Conservation (phyloP, 2,113 vertebrate genomes). For the Pteropus alecto region DNA sequence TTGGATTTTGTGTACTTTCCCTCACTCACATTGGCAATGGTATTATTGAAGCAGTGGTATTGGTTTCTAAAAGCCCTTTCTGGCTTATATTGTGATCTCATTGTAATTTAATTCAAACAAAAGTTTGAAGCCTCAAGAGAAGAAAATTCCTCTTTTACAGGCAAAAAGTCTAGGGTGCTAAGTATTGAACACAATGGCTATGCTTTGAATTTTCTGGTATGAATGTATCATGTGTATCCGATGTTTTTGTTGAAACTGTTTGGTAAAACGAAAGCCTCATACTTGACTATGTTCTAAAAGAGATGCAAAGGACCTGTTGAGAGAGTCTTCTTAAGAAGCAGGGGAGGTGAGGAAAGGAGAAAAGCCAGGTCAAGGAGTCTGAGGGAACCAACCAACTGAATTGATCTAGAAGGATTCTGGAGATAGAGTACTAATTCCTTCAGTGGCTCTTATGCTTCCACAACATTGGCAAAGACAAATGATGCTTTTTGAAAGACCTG, state of each 20-base stretch:
- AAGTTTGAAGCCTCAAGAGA: neutral
- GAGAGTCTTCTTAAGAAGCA: neutral
- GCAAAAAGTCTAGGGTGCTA: neutral
- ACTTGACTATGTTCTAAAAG: neutral
- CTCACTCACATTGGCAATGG: neutral
- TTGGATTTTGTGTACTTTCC: neutral
- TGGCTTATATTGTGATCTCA: neutral
- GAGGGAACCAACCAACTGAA: neutral
- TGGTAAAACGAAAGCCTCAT: neutral
- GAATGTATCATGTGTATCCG: neutral
- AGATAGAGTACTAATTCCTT: neutral
- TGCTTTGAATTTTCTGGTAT: neutral
- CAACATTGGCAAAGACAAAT: neutral
- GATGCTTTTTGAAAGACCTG: neutral
- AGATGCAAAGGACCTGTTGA: neutral
- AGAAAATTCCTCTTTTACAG: neutral
- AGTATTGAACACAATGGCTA: neutral
- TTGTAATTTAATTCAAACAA: neutral
- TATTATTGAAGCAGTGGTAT: neutral
- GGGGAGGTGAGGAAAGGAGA: neutral
- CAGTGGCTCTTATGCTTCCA: neutral
- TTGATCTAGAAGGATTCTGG: neutral
- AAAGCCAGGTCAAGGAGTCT: neutral
- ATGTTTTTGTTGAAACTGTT: neutral
- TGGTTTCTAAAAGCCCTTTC: neutral